These are phyloP conservation scores for Sminthurinus aureus DNA, from an alignment of 2,888 invertebrate genomes.

Conservation along the genomic window DNA sequence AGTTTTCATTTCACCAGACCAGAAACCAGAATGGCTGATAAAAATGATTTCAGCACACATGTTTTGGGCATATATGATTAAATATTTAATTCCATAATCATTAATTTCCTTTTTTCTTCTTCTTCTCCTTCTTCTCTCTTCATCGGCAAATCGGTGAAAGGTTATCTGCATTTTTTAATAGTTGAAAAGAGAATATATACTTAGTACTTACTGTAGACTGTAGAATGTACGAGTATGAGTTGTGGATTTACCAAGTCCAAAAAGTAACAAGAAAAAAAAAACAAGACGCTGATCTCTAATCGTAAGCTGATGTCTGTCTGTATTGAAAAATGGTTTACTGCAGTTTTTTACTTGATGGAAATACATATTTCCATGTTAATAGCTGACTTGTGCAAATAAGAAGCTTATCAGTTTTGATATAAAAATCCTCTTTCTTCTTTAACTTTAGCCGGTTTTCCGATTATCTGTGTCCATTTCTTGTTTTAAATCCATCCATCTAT, in stretches of 20 bases:
- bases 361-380: not conserved
- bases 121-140: not conserved
- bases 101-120: not conserved
- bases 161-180: constrained; percentile 6
- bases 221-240: not conserved
- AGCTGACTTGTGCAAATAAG: not conserved
- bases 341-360: not conserved
- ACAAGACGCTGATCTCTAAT: too few relatives aligned
- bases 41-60: not conserved
- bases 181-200: not conserved
- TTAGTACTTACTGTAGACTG: not conserved
- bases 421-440: not conserved
- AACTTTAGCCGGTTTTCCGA: not conserved
- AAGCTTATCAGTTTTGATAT: not conserved
- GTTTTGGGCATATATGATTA: not conserved
- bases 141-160: not conserved
- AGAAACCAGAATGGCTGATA: not conserved
- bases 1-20: not conserved
- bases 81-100: not conserved
- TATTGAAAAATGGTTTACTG: not conserved
- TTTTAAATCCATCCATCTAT: too few relatives aligned
- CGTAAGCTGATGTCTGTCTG: too few relatives aligned
- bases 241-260: not conserved
- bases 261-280: too few relatives aligned
- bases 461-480: too few relatives aligned